A percentile compares a stretch with the other conserved stretches of the same genome.
Conservation (phyloP, 2,113 vertebrate species). For the Pelvicachromis taeniatus region DNA sequence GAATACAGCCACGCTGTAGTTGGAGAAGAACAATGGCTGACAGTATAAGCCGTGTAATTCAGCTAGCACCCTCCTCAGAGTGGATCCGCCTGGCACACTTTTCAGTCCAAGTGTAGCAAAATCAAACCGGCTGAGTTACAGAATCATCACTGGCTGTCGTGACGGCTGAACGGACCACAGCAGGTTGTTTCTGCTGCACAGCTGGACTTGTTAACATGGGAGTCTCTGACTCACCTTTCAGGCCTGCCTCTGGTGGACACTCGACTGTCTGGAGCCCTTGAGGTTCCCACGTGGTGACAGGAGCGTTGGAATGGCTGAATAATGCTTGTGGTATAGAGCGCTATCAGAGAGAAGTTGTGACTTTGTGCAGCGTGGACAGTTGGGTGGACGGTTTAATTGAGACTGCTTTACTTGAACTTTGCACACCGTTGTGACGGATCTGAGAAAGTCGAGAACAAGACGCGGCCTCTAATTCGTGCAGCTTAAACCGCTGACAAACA, state of each 20-base stretch:
- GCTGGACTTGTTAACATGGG: background rate
- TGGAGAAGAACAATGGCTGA: background rate
- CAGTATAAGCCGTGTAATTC: background rate
- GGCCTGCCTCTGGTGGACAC: background rate
- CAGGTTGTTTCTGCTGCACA: fast-evolving
- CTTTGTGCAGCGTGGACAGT: background rate
- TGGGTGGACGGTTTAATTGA: background rate
- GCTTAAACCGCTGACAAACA: background rate
- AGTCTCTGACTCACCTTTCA: background rate
- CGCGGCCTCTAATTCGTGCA: background rate
- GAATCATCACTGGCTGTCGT: fast-evolving
- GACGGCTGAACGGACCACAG: background rate
- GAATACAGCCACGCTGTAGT: background rate
- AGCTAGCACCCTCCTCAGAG: too few relatives aligned
- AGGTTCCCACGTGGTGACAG: background rate
- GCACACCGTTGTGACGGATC: background rate
- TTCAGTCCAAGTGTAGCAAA: background rate
- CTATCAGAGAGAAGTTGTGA: background rate
- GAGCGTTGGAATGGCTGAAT: background rate
- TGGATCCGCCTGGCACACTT: too few relatives aligned
- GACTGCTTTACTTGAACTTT: background rate
- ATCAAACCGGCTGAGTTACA: background rate
- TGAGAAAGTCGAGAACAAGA: fast-evolving
- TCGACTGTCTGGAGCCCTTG: background rate
- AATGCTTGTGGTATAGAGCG: fast-evolving